A percentile compares a stretch with the other conserved stretches of the same genome.
These are phyloP conservation scores for Podocnemis expansa DNA, from an alignment of 2,113 vertebrate genomes.

Conservation along the genomic window DNA sequence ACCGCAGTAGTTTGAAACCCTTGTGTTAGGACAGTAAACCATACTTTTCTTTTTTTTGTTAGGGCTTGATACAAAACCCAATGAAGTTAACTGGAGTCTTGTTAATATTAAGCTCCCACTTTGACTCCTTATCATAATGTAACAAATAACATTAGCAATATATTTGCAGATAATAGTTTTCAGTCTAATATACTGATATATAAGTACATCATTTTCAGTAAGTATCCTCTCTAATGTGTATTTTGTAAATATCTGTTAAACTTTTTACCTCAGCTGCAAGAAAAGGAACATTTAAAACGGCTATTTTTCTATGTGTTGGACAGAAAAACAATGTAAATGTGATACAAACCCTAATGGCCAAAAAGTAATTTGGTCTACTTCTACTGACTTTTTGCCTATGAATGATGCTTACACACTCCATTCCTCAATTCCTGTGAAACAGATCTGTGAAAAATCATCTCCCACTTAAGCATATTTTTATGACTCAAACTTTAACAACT, in stretches of 20 bases:
- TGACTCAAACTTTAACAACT: background rate
- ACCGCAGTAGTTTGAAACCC: background rate
- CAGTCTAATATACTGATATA: background rate
- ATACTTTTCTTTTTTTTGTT: background rate
- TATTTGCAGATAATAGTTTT: background rate
- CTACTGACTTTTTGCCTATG: background rate
- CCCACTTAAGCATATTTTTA: background rate
- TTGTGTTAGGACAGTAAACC: background rate
- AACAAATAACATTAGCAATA: background rate
- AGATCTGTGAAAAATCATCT: background rate
- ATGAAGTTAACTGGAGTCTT: background rate
- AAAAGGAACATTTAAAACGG: rapidly evolving
- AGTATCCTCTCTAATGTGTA: background rate
- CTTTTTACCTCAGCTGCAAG: background rate
- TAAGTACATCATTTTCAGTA: background rate
- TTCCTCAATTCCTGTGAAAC: background rate
- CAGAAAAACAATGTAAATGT: background rate
- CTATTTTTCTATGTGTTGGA: background rate
- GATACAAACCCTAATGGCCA: background rate
- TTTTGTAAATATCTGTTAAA: background rate
- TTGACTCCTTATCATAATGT: background rate
- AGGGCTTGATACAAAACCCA: background rate
- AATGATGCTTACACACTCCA: background rate
- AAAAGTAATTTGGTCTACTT: background rate
- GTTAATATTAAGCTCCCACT: background rate